Evolutionary conservation across 2,113 vertebrate genomes (phyloP).

Genomic region (Myrmecobius fasciatus): DNA sequence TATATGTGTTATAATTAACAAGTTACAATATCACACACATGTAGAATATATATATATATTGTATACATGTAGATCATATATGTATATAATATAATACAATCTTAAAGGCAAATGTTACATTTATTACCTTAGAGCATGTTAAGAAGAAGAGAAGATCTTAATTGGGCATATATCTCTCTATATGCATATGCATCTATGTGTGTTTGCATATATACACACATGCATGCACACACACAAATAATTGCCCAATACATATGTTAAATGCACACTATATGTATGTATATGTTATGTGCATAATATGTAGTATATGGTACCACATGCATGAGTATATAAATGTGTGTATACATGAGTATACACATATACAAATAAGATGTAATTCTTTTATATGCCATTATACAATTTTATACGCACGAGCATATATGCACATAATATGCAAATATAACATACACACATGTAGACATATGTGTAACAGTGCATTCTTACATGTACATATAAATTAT

Average conservation of each 20-base stretch:
- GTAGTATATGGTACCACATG: neutral
- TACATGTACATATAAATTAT: neutral
- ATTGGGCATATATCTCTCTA: neutral
- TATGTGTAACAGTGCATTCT: neutral
- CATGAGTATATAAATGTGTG: neutral
- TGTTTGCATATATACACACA: neutral
- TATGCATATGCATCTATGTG: neutral
- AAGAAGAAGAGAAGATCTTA: neutral
- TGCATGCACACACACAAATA: neutral
- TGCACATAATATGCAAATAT: neutral
- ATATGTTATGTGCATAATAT: neutral
- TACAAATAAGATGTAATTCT: neutral
- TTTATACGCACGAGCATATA: too few relatives aligned
- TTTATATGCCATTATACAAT: neutral
- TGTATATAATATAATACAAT: neutral
- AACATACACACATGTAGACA: neutral
- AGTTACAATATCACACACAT: neutral
- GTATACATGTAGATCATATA: neutral
- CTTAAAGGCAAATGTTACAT: neutral
- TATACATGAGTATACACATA: neutral
- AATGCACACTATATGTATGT: neutral
- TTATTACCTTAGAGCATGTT: neutral
- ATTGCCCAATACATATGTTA: neutral
- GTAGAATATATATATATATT: too few relatives aligned
- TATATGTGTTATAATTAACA: neutral